Conservation (phyloP, 2,797 vertebrate genomes). For the Helarctos malayanus region DNA sequence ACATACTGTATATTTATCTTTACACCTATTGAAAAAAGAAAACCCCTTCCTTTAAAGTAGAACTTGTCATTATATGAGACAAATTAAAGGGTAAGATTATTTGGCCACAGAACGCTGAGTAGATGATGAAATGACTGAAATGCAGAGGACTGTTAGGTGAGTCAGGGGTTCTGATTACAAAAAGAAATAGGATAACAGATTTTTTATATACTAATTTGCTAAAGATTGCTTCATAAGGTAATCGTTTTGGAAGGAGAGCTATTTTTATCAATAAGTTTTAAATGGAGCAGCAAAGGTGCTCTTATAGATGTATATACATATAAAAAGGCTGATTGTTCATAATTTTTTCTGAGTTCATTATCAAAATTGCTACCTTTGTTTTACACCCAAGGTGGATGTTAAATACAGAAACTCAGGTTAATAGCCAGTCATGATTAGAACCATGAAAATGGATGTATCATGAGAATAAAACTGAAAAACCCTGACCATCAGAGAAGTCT, state of each 20-base stretch:
- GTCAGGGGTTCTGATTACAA: neutral
- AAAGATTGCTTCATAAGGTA: neutral
- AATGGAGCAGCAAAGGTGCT: neutral
- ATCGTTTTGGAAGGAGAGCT: neutral
- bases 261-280: neutral
- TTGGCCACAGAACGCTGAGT: neutral
- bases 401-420: conserved; percentile 4
- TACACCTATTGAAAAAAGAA: neutral
- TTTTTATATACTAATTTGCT: conserved; percentile 14
- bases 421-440: neutral
- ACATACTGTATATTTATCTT: neutral
- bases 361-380: conserved; percentile 40
- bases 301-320: neutral
- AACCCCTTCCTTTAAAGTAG: neutral
- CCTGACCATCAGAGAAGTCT: neutral
- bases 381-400: neutral
- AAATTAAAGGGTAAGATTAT: conserved; percentile 24
- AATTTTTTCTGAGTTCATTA: neutral
- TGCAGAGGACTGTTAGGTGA: neutral
- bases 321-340: neutral
- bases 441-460: neutral
- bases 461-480: neutral
- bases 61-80: neutral
- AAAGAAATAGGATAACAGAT: neutral
- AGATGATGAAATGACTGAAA: neutral